Evolutionary conservation across 2,797 vertebrate genomes (phyloP).

Genomic region (Orestias chungarensis): DNA sequence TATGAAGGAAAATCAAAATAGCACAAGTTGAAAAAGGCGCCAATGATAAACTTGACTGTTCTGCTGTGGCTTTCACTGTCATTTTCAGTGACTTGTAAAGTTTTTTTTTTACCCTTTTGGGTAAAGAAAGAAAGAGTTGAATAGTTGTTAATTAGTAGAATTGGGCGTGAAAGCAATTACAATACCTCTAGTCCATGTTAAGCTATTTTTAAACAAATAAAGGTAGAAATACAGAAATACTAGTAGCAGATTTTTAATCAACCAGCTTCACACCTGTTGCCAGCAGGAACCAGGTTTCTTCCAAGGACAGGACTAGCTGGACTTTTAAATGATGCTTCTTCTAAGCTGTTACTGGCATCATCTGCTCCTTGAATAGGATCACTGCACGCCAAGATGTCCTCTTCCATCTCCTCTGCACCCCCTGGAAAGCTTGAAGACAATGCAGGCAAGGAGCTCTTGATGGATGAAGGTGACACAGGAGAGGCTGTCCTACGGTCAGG

Average conservation of each 20-base stretch:
- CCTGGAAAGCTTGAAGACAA: slow-evolving; percentile 6
- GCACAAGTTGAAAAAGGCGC: too few relatives aligned
- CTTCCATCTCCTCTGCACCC: slow-evolving; percentile 34
- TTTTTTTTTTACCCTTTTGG: too few relatives aligned
- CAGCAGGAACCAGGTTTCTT: slow-evolving; percentile 11
- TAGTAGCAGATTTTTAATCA: not conserved
- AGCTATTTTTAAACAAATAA: too few relatives aligned
- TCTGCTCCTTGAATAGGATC: slow-evolving; percentile 19
- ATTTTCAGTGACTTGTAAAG: too few relatives aligned
- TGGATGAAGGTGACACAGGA: not conserved
- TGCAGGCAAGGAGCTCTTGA: slow-evolving; percentile 9
- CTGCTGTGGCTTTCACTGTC: too few relatives aligned
- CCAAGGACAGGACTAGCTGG: slow-evolving; percentile 13
- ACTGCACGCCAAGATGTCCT: slow-evolving; percentile 9
- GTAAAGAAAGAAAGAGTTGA: too few relatives aligned
- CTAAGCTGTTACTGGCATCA: slow-evolving; percentile 2
- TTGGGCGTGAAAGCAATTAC: too few relatives aligned
- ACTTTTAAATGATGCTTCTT: slow-evolving; percentile 9
- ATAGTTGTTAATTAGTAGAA: too few relatives aligned
- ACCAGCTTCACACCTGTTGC: slow-evolving; percentile 32
- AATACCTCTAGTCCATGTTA: too few relatives aligned
- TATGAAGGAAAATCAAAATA: too few relatives aligned
- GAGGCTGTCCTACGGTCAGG: slow-evolving; percentile 17
- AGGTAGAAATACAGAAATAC: not conserved
- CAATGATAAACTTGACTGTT: too few relatives aligned